Evolutionary conservation across 2,797 vertebrate genomes (phyloP).

Genomic region (Lagorchestes hirsutus): DNA sequence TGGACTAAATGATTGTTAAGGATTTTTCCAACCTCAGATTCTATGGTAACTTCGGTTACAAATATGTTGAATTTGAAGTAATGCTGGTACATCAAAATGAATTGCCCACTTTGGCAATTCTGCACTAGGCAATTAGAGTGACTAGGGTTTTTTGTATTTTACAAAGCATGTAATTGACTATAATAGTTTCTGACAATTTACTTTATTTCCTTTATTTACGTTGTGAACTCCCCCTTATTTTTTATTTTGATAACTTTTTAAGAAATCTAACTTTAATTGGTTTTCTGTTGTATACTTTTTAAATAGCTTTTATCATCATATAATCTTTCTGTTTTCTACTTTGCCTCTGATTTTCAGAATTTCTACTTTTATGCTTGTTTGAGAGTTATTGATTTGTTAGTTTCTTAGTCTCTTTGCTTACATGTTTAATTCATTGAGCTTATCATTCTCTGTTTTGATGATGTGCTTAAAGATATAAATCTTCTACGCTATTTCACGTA

Average conservation of each 20-base stretch:
- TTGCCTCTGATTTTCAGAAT: neutral
- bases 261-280: neutral
- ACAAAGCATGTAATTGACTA: neutral
- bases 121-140: neutral
- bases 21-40: neutral
- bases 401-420: neutral
- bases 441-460: neutral
- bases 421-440: neutral
- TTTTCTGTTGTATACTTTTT: neutral
- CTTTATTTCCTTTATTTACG: neutral
- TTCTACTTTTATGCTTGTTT: neutral
- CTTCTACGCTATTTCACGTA: neutral
- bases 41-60: neutral
- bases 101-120: neutral
- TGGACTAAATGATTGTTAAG: neutral
- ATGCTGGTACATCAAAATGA: neutral
- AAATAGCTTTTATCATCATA: neutral
- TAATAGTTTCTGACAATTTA: neutral
- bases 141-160: neutral
- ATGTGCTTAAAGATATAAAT: neutral
- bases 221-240: neutral
- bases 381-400: neutral
- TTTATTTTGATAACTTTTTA: neutral
- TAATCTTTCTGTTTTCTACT: neutral
- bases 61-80: neutral